Evolutionary conservation across 2,113 vertebrate species (phyloP).

Genomic region (Trichechus manatus): DNA sequence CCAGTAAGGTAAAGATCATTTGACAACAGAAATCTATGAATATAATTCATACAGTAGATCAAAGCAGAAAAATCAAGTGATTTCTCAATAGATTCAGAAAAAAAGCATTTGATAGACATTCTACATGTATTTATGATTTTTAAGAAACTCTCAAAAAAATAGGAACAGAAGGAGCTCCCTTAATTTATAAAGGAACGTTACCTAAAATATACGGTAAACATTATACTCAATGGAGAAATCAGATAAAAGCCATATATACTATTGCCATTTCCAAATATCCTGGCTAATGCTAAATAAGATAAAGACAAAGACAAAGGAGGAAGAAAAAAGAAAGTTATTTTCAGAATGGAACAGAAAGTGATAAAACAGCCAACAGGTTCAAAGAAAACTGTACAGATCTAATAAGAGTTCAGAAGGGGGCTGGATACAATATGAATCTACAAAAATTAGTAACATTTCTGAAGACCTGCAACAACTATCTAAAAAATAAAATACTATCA

Average conservation of each 20-base stretch:
- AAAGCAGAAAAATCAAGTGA: constrained; percentile 20
- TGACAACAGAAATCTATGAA: background rate
- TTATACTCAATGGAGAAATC: background rate
- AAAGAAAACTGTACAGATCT: background rate
- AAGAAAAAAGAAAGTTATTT: background rate
- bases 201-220: background rate
- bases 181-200: constrained; percentile 9
- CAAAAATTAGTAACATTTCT: background rate
- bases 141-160: background rate
- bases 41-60: background rate
- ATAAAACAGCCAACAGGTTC: background rate
- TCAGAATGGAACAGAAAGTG: background rate
- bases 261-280: background rate
- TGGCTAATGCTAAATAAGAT: no score
- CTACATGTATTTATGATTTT: background rate
- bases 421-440: background rate
- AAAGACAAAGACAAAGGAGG: no score
- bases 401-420: background rate
- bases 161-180: background rate
- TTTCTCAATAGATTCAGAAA: background rate
- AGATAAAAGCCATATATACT: background rate
- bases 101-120: background rate
- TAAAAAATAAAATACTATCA: background rate
- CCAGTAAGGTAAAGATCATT: background rate
- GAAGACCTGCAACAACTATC: background rate